Percentiles rank a stretch among this genome's conserved stretches.
Conservation (phyloP, 1,140 invertebrate genomes). For the Acromyrmex heyeri region DNA sequence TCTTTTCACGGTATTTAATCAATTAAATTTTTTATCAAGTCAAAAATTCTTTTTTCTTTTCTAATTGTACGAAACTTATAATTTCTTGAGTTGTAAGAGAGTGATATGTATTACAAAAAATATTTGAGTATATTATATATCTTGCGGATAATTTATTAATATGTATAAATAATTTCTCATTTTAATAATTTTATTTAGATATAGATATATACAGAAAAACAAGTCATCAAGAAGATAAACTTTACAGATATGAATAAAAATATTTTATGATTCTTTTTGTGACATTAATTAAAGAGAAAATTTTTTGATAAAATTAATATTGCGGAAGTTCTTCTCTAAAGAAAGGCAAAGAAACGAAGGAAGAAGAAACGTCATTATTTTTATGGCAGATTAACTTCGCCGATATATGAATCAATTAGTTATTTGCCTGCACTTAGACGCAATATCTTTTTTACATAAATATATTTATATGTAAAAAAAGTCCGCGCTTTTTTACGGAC, state of each 20-base stretch:
- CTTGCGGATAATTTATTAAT: not conserved
- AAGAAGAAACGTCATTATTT: not conserved
- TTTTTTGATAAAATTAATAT: not conserved
- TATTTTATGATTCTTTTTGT: not conserved
- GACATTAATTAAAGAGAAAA: not conserved
- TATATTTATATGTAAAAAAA: constrained; percentile 34
- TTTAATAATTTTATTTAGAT: not conserved
- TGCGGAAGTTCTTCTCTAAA: not conserved
- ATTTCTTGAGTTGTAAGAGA: too few relatives aligned
- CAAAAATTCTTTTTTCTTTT: too few relatives aligned
- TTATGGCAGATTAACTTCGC: not conserved
- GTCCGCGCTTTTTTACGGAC: constrained; percentile 29
- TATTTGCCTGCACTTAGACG: constrained; percentile 1
- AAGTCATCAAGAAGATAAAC: not conserved
- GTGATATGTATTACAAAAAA: not conserved
- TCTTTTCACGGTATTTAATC: too few relatives aligned
- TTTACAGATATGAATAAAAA: not conserved
- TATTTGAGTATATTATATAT: not conserved
- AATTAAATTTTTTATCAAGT: too few relatives aligned
- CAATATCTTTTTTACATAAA: constrained; percentile 16
- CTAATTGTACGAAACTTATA: too few relatives aligned
- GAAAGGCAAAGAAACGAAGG: too few relatives aligned
- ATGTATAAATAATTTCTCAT: not conserved
- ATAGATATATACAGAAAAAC: not conserved
- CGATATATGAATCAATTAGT: constrained; percentile 46